These are phyloP conservation scores for Hydraecia micacea DNA, from an alignment of 2,888 invertebrate species.

Conservation along the genomic window DNA sequence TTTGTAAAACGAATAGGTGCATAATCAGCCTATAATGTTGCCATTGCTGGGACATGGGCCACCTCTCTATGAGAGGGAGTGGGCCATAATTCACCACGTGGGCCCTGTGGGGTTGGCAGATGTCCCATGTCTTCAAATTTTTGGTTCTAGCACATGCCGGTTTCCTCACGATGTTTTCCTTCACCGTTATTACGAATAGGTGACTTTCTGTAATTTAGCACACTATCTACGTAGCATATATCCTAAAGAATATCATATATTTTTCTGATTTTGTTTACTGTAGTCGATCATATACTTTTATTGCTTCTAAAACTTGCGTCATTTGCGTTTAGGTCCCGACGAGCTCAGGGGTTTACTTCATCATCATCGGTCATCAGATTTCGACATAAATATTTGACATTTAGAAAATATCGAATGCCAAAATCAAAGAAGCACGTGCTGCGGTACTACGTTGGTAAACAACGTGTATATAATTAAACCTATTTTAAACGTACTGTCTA, in stretches of 20 bases:
- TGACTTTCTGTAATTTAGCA: neutral
- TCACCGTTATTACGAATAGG: too few relatives aligned
- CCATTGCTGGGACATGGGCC: neutral
- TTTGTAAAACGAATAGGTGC: neutral
- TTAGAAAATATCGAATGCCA: slow-evolving; percentile 31
- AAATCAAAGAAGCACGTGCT: slow-evolving; percentile 22
- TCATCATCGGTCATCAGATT: neutral
- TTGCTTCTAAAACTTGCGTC: too few relatives aligned
- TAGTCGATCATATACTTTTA: too few relatives aligned
- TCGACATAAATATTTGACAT: slow-evolving; percentile 31
- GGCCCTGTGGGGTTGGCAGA: neutral
- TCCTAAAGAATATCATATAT: too few relatives aligned
- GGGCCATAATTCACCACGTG: neutral
- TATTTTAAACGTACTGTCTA: slow-evolving; percentile 29
- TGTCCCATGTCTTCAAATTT: neutral
- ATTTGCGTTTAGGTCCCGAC: too few relatives aligned
- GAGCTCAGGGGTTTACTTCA: too few relatives aligned
- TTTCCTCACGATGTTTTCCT: neutral
- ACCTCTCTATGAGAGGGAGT: neutral
- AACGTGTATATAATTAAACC: slow-evolving; percentile 7
- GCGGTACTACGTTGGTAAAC: neutral
- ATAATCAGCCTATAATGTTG: neutral
- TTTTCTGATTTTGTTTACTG: too few relatives aligned
- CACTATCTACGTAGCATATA: too few relatives aligned
- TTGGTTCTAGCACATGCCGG: neutral